Base-by-base conservation (phyloP, 2,888 invertebrate species). In the Panzeria rudis region DNA sequence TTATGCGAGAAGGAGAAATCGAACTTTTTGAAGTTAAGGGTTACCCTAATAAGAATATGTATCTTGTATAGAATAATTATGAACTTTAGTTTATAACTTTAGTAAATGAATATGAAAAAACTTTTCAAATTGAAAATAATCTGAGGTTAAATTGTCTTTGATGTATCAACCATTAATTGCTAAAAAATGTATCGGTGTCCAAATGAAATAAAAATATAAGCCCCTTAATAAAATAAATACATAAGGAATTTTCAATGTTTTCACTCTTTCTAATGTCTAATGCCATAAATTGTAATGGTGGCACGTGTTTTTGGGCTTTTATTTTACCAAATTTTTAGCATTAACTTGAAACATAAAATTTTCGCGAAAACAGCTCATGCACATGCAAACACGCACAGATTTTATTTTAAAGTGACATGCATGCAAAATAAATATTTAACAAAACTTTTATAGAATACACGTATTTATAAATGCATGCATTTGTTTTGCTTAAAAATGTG, bases 341-440 rank as follows among this genome's bases (percentile, higher is more conserved):
- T 35, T 77, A 59, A 68, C 68, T 68, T 68, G 13, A 23, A 29
- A 38, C 59, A 77, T 59, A 68, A 68, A 68, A 50, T 77, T 77
- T 47, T 9, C 15, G 6, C 5, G 9, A 32, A 32, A 47, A 38
- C 11, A 13, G 38, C 9, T 13, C 11, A 25, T 17, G 7, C 20
- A 35, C 6, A 44, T 17, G 35, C 7, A 50, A 13, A 50, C 25
- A 50, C 47, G 4, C 17, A 54, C 2, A 29, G 9, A 11, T 50
- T 7, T 17, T 8, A 5, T 5, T 71, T 0, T 6, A 13, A 15
- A 59, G 8, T 7, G 23, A 17, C 66, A 32, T 61, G 32, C 25
- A 62, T 25, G 13, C 8, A 52, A 38, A 75, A 62, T 25, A 52
- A 52, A 41, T 20, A 54, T 64, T 52, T 52, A 13, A 25, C 2